phyloP scores from a whole-genome alignment of 1,140 invertebrate species.

The Dermatophagoides farinae region DNA sequence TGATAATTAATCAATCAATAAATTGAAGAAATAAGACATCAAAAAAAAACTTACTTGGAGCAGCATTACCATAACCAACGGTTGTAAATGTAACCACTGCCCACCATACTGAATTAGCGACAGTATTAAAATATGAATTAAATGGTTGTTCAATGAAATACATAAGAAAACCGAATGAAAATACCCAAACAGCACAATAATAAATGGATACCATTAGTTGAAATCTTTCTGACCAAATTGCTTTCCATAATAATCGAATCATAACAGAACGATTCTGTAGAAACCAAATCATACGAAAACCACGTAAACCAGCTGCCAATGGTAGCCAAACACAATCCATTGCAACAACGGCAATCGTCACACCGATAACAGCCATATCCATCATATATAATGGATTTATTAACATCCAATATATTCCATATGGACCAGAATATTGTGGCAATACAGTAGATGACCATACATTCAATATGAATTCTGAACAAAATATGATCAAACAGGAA shows the following conservation, averaged over 20 bases:
- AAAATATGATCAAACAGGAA: neutral
- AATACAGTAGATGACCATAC: neutral
- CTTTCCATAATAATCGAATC: neutral
- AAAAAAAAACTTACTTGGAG: neutral
- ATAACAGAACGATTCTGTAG: neutral
- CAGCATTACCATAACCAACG: slow-evolving; percentile 3
- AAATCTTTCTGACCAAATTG: neutral
- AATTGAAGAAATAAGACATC: neutral
- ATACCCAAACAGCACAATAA: neutral
- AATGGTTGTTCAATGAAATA: slow-evolving; percentile 1
- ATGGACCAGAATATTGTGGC: neutral
- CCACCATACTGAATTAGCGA: neutral
- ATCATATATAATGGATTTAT: neutral
- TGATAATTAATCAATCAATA: neutral
- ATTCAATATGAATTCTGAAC: neutral
- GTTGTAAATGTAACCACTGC: neutral
- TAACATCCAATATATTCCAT: neutral
- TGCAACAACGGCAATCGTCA: neutral
- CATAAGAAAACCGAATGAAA: neutral
- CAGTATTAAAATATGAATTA: neutral
- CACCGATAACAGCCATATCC: neutral
- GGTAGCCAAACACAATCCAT: neutral
- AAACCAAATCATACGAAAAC: slow-evolving; percentile 5
- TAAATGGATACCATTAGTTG: neutral
- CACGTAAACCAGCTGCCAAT: neutral